These are phyloP conservation scores for Nomada hirtipes DNA, from an alignment of 2,888 invertebrate species.

Conservation along the genomic window DNA sequence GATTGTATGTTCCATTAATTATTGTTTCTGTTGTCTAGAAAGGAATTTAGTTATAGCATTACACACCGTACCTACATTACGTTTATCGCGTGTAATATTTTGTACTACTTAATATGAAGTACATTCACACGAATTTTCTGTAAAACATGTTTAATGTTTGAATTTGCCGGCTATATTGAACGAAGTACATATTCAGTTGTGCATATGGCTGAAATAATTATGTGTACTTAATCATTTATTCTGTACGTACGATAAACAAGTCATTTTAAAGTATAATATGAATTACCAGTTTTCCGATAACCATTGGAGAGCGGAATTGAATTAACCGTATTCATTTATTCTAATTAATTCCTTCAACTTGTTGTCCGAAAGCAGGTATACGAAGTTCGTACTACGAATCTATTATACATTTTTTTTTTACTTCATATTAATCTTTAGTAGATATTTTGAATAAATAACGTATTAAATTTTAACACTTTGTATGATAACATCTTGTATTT, in stretches of 20 bases:
- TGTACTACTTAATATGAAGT: constrained; percentile 8
- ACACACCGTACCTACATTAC: too few relatives aligned
- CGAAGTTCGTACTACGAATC: too few relatives aligned
- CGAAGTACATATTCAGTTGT: constrained; percentile 17
- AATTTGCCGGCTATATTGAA: constrained; percentile 34
- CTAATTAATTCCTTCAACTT: too few relatives aligned
- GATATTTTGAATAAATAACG: too few relatives aligned
- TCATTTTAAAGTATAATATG: neutral
- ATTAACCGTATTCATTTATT: neutral
- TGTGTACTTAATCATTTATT: constrained; percentile 7
- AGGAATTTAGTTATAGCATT: neutral
- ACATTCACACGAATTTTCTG: neutral
- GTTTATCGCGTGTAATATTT: neutral
- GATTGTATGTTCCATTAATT: neutral
- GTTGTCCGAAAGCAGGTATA: too few relatives aligned
- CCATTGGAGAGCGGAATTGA: neutral
- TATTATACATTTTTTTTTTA: too few relatives aligned
- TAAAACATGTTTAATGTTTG: constrained; percentile 14
- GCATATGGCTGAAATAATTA: constrained; percentile 16
- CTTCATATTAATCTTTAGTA: too few relatives aligned
- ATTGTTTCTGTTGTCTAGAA: neutral
- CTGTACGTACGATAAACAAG: constrained; percentile 1
- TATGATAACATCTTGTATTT: too few relatives aligned
- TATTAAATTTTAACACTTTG: too few relatives aligned
- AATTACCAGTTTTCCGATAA: neutral